phyloP scores from a whole-genome alignment of 2,888 invertebrate species.

The Cataglyphis altisquamis region DNA sequence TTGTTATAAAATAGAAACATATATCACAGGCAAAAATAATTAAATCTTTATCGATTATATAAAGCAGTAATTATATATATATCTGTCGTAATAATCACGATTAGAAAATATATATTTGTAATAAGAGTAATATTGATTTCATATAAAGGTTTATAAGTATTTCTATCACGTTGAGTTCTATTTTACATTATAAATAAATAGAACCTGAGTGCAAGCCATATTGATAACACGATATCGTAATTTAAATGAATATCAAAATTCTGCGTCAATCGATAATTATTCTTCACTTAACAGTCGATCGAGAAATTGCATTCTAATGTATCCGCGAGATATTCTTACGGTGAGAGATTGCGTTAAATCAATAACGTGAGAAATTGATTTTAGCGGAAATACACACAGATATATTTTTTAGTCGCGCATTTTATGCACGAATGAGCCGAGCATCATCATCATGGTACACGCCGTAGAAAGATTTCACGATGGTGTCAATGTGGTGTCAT shows the following conservation, averaged over 20 bases:
- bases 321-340: neutral
- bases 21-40: constrained; percentile 5
- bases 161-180: neutral
- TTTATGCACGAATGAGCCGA: constrained; percentile 27
- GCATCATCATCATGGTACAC: constrained; percentile 11
- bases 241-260: neutral
- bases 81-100: neutral
- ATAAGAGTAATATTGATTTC: neutral
- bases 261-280: neutral
- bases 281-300: neutral
- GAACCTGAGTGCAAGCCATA: neutral
- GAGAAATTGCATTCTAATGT: neutral
- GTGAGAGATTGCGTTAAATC: neutral
- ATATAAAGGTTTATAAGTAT: constrained; percentile 13
- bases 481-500: constrained; percentile 65
- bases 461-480: constrained; percentile 11
- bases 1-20: constrained; percentile 3
- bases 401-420: neutral
- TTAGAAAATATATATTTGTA: neutral
- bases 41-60: constrained; percentile 15
- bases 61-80: neutral
- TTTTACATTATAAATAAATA: neutral
- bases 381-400: neutral
- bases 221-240: neutral
- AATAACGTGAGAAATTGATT: neutral